Evolutionary conservation across 2,888 invertebrate species (phyloP), one percentile per base, ranked within the genome.

Genomic region (Aelia acuminata): DNA sequence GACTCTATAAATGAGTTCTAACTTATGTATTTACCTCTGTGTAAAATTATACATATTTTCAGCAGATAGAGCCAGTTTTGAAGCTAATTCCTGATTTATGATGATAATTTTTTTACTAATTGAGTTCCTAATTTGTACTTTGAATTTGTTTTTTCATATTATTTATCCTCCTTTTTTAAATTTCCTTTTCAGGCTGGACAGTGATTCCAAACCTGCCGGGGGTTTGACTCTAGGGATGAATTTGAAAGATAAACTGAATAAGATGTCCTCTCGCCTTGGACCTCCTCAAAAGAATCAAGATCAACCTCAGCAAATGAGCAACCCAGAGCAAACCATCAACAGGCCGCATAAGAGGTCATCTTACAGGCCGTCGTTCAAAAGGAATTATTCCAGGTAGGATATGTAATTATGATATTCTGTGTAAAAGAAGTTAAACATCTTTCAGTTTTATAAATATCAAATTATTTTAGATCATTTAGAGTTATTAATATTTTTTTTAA

Each of bases 171-270:
- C 31, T 85, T 53, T 57, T 47, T 89, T 84, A 80, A 13, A 35
- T 63, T 87, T 39, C 20, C 3, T 88, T 70, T 70, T 18, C 63
- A 90, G 89, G 47, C 50, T 90, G 70, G 90, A 90, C 47, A 90
- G 90, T 57, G 90, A 90, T 70, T 85, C 87, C 22, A 90, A 89
- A 87, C 88, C 90, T 13, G 63, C 75, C 2, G 87, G 87, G n/a
- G 87, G 87, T 15, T 35, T 87, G 22, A 84, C 39, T 3, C 50
- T 87, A 15, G 87, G 87, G 43, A 88, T 90, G 89, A 90, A 90
- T 88, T 90, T 90, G 84, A 90, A 90, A 85, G 89, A 90, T 47
- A 89, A 89, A 88, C 39, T 90, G n/a, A 87, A 49, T 43, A 88
- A 88, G 84, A 85, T 90, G 26, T 84, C 89, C 10, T 88, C 88